A percentile compares a stretch with the other conserved stretches of the same genome.
Evolutionary conservation across 1,140 invertebrate species (phyloP).

Genomic region (Ceratoteleas bidentatus): DNA sequence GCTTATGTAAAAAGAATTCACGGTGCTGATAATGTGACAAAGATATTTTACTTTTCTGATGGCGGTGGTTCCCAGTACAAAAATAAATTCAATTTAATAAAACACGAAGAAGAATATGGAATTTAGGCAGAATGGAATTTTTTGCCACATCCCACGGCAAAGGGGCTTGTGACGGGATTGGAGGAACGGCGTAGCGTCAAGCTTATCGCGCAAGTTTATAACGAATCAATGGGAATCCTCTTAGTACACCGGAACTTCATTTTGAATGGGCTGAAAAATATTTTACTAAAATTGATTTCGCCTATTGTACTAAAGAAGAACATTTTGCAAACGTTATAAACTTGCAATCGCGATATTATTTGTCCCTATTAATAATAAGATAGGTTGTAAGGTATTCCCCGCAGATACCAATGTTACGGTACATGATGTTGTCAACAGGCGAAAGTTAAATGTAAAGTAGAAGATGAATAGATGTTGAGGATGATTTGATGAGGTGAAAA

Average conservation of each 20-base stretch:
- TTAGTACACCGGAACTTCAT: neutral
- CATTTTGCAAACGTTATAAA: constrained; percentile 2
- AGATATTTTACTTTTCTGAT: constrained; percentile 60
- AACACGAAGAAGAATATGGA: constrained; percentile 66
- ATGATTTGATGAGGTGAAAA: no score
- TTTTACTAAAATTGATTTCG: constrained; percentile 33
- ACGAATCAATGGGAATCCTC: neutral
- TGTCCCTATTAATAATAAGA: neutral
- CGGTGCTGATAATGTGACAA: constrained; percentile 14
- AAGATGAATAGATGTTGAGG: no score
- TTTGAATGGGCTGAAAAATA: constrained; percentile 32
- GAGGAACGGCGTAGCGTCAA: constrained; percentile 39
- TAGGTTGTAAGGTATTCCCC: neutral
- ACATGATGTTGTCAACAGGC: no score
- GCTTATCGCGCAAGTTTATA: constrained; percentile 47
- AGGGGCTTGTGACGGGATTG: constrained; percentile 57
- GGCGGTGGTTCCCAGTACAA: constrained; percentile 72
- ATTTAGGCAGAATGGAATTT: constrained; percentile 67
- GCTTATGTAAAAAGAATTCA: constrained; percentile 2
- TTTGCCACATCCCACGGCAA: constrained; percentile 70
- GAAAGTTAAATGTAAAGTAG: no score
- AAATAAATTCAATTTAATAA: constrained; percentile 70
- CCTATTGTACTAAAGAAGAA: constrained; percentile 27
- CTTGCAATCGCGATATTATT: neutral
- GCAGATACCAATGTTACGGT: neutral